Base-by-base conservation (phyloP, 2,113 vertebrate genomes). In the Verasper variegatus region DNA sequence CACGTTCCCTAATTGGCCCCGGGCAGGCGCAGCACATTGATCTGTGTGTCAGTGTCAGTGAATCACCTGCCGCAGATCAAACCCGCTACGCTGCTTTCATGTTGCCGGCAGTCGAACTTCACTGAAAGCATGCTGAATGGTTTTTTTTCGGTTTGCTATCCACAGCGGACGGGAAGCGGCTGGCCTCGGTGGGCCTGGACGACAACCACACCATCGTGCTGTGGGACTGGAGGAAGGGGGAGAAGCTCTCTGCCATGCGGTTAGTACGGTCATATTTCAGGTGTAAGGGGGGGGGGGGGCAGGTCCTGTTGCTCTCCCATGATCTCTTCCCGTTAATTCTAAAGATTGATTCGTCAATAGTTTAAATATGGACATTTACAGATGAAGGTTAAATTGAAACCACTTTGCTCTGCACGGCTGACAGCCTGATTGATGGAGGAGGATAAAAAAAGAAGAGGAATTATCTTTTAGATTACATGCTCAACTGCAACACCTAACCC, bases 221-320 rank as follows among this genome's bases (percentile, higher is more conserved):
- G 31, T 99, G 98, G 98, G 98, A 99, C 54, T 99, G 98, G 98
- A 98, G 95, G 82, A 98, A 97, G 83, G 98, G 98, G 83, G 98
- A 99, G 89, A 98, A 97, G 73, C 96, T 99, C 58, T 98, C 98
- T 58, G 84, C 96, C 80, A 95, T 97, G 87, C 96, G 96, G 98
- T 99, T 71, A 78, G 93, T 89, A 49, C n/a, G 54, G 56, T 69
- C 42, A 55, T 45, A 74, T n/a, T 20, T 42, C 60, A 13, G 12
- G 37, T 40, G 37, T 27, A 6, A 6, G 27, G 4, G 27, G 27
- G 26, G 26, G 2, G 2, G 26, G 27, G 27, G 27, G 27, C 0
- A 5, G 27, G 27, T 1, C 27, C 27, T 27, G 4, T 27, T 27
- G 27, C 27, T 27, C 27, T 27, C 27, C 27, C 27, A 27, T 5